Base-by-base conservation (phyloP, 2,888 invertebrate genomes). In the Lithophane socia region DNA sequence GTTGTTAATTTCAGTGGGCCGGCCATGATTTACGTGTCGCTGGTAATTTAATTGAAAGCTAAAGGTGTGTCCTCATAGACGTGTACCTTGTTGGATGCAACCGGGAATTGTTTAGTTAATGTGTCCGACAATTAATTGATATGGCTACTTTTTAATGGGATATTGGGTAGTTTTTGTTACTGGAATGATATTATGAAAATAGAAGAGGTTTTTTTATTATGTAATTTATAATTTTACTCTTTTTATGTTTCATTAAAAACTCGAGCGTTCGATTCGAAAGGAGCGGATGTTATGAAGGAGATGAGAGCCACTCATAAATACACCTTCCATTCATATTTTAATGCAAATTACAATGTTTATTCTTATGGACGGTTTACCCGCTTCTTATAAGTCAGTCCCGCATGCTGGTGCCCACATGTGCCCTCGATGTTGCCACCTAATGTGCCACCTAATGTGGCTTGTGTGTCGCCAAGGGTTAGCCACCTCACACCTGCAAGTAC, bases 31-130 rank as follows among this genome's bases (percentile, higher is more conserved):
- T 88, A 88, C 84, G 79, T 72, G 71, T 47, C 29, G 60, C 47
- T 16, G 47, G 72, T 74, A 86, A 88, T 88, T 85, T 73, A 73
- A 85, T 86, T 83, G 82, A 88, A 87, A 88, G 84, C 79, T 73
- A 70, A 63, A 86, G 85, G 87, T 79, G 87, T 81, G 84, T 73
- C 84, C 54, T 60, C 72, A 52, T 3, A 21, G 61, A 24, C 16
- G 3, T 37, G 3, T 29, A 13, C 63, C 52, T 49, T 16, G 69
- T 44, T 44, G 65, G 60, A 69, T 69, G 73, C 52, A 80, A 73
- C 65, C 68, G 63, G 63, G 78, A 52, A 63, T 54, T 67, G 71
- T 67, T 64, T 21, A 44, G 64, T 65, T 69, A 86, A 83, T 75
- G 77, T 69, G 71, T 78, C 37, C 3, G 47, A 54, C 58, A 37